Base-by-base conservation (phyloP, 2,888 invertebrate species). In the Zaprionus lineosus region DNA sequence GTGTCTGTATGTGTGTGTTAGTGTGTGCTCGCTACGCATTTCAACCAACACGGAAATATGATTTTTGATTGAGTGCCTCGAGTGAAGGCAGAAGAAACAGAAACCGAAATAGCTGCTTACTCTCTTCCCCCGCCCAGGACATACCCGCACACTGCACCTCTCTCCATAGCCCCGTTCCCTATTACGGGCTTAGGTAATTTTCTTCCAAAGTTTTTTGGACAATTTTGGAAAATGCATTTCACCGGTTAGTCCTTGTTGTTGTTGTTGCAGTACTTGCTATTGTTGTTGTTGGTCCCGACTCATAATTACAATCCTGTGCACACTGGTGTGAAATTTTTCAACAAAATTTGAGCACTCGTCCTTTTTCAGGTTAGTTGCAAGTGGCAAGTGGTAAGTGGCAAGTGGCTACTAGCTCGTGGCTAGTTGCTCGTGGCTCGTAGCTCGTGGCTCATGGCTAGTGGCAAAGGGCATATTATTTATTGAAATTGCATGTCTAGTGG, bases 11-110 rank as follows among this genome's bases (percentile, higher is more conserved):
- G n/a, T n/a, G n/a, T n/a, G n/a, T n/a, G n/a, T n/a, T n/a, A n/a
- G n/a, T n/a, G n/a, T n/a, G n/a, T n/a, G n/a, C n/a, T n/a, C n/a
- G n/a, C n/a, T n/a, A n/a, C n/a, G n/a, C 43, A 43, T 69, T 76
- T 79, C 71, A 28, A 48, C 61, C 61, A 59, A 62, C 72, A 76
- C 57, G 71, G 77, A 77, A 73, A 81, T 83, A 66, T 85, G 78
- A 86, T 77, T 83, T 83, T 81, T 86, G 82, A 86, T 83, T 84
- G 84, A 86, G 86, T 84, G 67, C 46, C 36, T 53, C 24, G 7
- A 21, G 21, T 5, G 21, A 21, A 21, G 4, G 21, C 21, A 21
- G 4, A 5, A 69, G 37, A 37, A 46, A 41, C 34, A 61, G 52
- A 31, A 58, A 60, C 31, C 39, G 55, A 11, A 51, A 50, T 53